phyloP scores from a whole-genome alignment of 2,113 vertebrate species.

The Eretmochelys imbricata region DNA sequence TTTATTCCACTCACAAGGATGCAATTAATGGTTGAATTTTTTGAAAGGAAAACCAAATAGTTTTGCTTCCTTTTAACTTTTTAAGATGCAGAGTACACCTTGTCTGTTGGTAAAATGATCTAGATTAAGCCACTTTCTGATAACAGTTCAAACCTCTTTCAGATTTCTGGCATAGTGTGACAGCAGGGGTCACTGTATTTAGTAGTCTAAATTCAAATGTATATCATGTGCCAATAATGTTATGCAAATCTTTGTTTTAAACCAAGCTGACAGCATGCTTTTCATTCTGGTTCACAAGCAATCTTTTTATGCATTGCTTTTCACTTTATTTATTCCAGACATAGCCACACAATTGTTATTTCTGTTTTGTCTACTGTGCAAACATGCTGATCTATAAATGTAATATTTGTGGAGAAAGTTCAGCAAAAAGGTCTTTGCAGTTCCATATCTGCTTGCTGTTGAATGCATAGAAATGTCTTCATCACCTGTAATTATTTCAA shows the following conservation, averaged over 20 bases:
- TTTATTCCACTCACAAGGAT: background rate
- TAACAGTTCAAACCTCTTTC: background rate
- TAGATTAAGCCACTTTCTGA: background rate
- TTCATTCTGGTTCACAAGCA: background rate
- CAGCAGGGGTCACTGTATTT: background rate
- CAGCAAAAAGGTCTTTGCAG: background rate
- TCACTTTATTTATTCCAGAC: conserved; percentile 1
- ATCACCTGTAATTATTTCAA: background rate
- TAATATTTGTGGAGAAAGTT: conserved; percentile 4
- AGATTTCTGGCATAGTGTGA: background rate
- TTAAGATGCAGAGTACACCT: background rate
- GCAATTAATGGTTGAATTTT: background rate
- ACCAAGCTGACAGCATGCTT: background rate
- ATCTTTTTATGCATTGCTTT: background rate
- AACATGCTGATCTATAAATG: background rate
- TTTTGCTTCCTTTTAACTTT: background rate
- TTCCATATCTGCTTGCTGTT: background rate
- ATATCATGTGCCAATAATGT: background rate
- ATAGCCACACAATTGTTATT: background rate
- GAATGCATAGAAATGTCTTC: background rate
- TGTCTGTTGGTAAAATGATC: rapidly evolving
- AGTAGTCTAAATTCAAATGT: background rate
- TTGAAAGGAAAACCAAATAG: background rate
- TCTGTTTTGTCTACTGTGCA: conserved; percentile 42
- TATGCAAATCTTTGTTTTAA: background rate